phyloP scores from a whole-genome alignment of 2,888 invertebrate genomes.

The Mimas tiliae region DNA sequence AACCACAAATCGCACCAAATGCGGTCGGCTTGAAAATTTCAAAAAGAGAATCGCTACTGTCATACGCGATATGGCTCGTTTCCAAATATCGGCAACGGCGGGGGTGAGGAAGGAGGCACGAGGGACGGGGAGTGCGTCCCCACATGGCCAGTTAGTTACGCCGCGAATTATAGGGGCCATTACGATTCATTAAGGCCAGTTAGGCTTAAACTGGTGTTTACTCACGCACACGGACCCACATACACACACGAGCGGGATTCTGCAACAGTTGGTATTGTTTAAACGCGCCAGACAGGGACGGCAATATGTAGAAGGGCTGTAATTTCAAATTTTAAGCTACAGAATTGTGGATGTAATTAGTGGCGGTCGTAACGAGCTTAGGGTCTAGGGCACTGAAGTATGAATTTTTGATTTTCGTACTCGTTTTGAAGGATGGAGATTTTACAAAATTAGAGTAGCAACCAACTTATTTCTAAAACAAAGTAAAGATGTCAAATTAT shows the following conservation, averaged over 20 bases:
- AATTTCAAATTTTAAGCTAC: constrained; percentile 74
- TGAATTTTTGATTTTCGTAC: constrained; percentile 61
- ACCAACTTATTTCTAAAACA: background rate
- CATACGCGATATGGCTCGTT: constrained; percentile 82
- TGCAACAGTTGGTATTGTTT: constrained; percentile 74
- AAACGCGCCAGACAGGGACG: constrained; percentile 60
- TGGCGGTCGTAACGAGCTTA: constrained; percentile 73
- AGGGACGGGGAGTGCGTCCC: constrained; percentile 57
- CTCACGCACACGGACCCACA: constrained; percentile 70
- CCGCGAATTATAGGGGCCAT: constrained; percentile 86
- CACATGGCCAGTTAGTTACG: constrained; percentile 85
- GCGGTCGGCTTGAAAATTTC: constrained; percentile 73
- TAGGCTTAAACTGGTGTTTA: constrained; percentile 86
- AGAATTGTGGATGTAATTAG: constrained; percentile 77
- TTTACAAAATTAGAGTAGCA: background rate
- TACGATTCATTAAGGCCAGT: constrained; percentile 86
- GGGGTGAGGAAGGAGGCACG: constrained; percentile 43
- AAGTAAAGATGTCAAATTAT: background rate
- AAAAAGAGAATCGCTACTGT: constrained; percentile 80
- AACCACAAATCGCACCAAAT: constrained; percentile 73
- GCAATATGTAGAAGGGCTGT: constrained; percentile 54
- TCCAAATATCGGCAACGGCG: constrained; percentile 65
- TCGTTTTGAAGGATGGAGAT: constrained; percentile 3
- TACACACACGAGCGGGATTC: constrained; percentile 51
- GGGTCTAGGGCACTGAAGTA: constrained; percentile 66